Base-by-base conservation (phyloP, 2,888 invertebrate species). In the Agriopis marginaria region DNA sequence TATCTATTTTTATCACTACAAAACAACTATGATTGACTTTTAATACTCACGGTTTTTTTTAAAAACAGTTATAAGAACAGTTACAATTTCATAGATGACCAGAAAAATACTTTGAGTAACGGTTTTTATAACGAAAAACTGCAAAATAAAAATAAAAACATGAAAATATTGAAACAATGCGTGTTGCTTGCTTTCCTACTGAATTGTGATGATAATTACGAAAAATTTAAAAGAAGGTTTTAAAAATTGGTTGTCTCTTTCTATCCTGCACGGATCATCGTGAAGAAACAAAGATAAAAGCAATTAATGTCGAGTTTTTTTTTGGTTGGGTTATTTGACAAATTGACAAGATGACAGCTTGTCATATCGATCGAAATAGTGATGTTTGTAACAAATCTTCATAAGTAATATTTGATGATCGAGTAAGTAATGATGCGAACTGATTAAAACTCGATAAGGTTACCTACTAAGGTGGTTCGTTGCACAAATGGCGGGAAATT, bases 11-110 rank as follows among this genome's bases (percentile, higher is more conserved):
- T 62, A 67, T 47, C 62, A 56, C 47, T 32, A 44, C 44, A 51
- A 62, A 44, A 56, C 32, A 45, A 62, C 62, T 49, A 49, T 32
- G 42, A 40, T 51, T 44, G 40, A 23, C 45, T 42, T n/a, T 11
- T 59, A 58, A 60, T 63, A 68, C 69, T 69, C 56, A 69, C 69
- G 56, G 23, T 69, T 69, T 69, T 51, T 14, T 39, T 39, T 6
- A 53, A 10, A 59, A 63, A 45, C 55, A 59, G 23, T 12, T 47
- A 9, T 11, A 0, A 8, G 17, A 42, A 47, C 32, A 58, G 42
- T 40, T 39, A 58, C 14, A 42, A 63, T 17, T 42, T 42, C 10
- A 17, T 2, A 56, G 1, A 40, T 32, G 32, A 54, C 23, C n/a
- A 54, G 32, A 4, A 14, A 23, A 53, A 0, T 0, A 17, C 23